phyloP scores from a whole-genome alignment of 1,140 invertebrate genomes.

The Diachasmimorpha longicaudata region DNA sequence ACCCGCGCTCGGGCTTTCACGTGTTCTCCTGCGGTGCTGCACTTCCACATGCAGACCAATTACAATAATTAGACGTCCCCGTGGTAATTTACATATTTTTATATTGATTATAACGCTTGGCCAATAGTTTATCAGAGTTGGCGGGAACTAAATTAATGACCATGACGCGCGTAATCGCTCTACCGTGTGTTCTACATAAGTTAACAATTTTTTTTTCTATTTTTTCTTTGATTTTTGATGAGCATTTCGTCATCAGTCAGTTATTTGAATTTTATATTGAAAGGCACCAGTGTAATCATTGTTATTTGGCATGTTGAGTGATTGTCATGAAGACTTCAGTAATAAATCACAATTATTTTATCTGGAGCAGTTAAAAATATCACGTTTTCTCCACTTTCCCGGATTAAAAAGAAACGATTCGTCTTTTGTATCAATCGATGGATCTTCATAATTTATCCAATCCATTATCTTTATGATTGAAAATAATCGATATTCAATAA shows the following conservation, averaged over 20 bases:
- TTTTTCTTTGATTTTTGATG: background rate
- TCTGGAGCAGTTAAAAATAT: no score
- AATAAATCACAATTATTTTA: no score
- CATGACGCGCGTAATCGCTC: slow-evolving; percentile 1
- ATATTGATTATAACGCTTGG: slow-evolving; percentile 11
- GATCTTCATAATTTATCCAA: no score
- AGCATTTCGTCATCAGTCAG: background rate
- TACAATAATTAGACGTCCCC: slow-evolving; percentile 32
- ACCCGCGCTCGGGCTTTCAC: background rate
- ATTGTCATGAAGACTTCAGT: no score
- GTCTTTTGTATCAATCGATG: no score
- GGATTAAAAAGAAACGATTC: no score
- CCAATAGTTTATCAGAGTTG: slow-evolving; percentile 27
- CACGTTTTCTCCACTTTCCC: no score
- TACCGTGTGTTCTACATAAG: slow-evolving; percentile 7
- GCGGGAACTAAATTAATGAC: slow-evolving; percentile 24
- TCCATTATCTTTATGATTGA: no score
- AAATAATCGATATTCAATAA: no score
- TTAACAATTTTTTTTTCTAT: background rate
- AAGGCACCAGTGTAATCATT: no score
- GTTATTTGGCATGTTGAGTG: no score
- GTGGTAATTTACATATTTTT: slow-evolving; percentile 25
- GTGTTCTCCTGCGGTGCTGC: background rate
- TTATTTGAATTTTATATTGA: no score
- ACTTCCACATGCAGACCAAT: slow-evolving; percentile 22